A percentile compares a stretch with the other conserved stretches of the same genome.
These are phyloP conservation scores for Theodoxus fluviatilis DNA, from an alignment of 2,888 invertebrate species.

Conservation along the genomic window DNA sequence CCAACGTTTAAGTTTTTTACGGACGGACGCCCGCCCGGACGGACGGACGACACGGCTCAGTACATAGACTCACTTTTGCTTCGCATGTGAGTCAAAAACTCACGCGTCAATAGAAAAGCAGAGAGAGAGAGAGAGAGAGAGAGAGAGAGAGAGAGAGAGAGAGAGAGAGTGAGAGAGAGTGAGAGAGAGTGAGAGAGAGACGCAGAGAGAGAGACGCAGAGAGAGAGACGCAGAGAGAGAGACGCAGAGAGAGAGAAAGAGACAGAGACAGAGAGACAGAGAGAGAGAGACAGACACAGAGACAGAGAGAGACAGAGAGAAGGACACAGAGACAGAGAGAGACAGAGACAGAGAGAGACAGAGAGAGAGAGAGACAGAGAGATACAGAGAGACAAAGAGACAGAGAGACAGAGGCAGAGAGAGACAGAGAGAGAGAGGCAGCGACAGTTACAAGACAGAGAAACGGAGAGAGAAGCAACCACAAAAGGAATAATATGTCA, in stretches of 20 bases:
- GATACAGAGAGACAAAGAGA: background rate
- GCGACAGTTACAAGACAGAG: no score
- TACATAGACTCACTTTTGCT: no score
- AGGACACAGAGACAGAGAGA: background rate
- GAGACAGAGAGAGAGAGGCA: background rate
- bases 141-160: conserved; percentile 16
- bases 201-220: background rate
- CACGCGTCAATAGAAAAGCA: no score
- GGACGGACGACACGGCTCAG: no score
- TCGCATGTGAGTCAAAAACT: no score
- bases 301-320: background rate
- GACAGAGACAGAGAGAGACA: background rate
- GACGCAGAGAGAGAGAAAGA: background rate
- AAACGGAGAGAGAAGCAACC: no score
- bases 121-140: conserved; percentile 7
- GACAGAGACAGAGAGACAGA: no score
- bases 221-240: background rate
- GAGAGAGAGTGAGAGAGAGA: conserved; percentile 1
- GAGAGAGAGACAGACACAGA: no score
- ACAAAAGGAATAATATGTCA: no score
- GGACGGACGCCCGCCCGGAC: no score
- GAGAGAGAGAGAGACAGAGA: background rate
- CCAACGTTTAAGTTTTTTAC: no score
- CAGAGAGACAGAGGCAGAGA: background rate
- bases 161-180: conserved; percentile 4